Evolutionary conservation across 2,113 vertebrate species (phyloP), one percentile per base, ranked within the genome.

Genomic region (Neolamprologus longior): DNA sequence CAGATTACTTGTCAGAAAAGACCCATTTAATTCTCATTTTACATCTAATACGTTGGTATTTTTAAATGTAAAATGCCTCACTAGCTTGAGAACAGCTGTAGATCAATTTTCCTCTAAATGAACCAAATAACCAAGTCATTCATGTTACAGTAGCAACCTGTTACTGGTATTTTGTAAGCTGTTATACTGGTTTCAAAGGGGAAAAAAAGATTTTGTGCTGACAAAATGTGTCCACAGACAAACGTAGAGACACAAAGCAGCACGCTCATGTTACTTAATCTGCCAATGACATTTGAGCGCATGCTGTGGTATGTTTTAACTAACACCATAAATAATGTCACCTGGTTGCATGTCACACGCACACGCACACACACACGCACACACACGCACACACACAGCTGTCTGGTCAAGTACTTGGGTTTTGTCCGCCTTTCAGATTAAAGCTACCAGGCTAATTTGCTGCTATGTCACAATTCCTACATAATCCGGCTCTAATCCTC

Each of bases 401-500:
- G 87, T 92, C 92, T 88, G 91, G 91, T 89, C 88, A 47, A 93
- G 76, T 88, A 82, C 90, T 91, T 84, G 82, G 61, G 91, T 88
- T 94, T 91, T 89, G 93, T 93, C 92, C 89, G 87, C 84, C 91
- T 94, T 91, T 88, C 90, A 95, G 94, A 96, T 97, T 96, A 96
- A 96, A 93, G 91, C 86, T 94, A 93, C 90, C 90, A 55, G 90
- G 96, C 95, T 96, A 97, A 96, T 96, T 96, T 96, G 94, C 94
- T 90, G 92, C 96, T 95, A 84, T 94, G 94, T 94, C 81, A 78
- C 93, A 90, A 96, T 95, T 95, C 94, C 92, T 80, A 33, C 90
- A 94, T 96, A 96, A 96, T 97, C 96, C 96, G n/a, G 15, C 88
- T 86, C 88, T 96, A 96, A 97, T 96, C 96, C 96, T 93, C 85